Conservation (phyloP, 2,797 vertebrate species). For the Falco concolor region DNA sequence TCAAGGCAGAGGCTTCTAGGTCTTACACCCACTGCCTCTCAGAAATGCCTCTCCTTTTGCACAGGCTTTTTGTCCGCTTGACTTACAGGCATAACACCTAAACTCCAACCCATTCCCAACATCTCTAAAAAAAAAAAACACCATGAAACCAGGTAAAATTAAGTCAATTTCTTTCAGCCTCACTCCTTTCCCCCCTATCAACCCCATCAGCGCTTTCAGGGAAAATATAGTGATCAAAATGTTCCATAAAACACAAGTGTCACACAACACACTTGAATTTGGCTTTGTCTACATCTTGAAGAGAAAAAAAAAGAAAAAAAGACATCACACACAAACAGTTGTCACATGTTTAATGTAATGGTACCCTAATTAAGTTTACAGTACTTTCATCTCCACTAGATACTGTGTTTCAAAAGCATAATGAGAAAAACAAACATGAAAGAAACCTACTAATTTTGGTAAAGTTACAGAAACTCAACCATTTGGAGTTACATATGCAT, state of each 20-base stretch:
- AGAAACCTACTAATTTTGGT: fast-evolving
- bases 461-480: neutral
- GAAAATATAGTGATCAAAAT: neutral
- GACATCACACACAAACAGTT: neutral
- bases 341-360: conserved; percentile 32
- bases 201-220: neutral
- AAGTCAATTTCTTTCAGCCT: neutral
- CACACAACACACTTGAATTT: neutral
- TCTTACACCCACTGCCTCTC: neutral
- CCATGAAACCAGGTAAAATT: neutral
- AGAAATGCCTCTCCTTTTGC: neutral
- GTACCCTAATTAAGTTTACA: conserved; percentile 28
- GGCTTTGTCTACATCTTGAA: neutral
- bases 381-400: conserved; percentile 10
- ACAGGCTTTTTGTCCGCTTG: neutral
- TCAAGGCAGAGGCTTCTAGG: neutral
- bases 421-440: neutral
- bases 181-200: neutral
- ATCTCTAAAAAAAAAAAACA: neutral
- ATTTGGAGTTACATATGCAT: neutral
- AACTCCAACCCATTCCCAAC: neutral
- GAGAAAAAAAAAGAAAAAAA: fast-evolving
- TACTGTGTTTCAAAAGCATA: neutral
- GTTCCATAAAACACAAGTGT: neutral
- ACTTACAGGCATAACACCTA: neutral